These are phyloP conservation scores for Drosophila barbarae DNA, from an alignment of 2,888 invertebrate species.

Conservation along the genomic window DNA sequence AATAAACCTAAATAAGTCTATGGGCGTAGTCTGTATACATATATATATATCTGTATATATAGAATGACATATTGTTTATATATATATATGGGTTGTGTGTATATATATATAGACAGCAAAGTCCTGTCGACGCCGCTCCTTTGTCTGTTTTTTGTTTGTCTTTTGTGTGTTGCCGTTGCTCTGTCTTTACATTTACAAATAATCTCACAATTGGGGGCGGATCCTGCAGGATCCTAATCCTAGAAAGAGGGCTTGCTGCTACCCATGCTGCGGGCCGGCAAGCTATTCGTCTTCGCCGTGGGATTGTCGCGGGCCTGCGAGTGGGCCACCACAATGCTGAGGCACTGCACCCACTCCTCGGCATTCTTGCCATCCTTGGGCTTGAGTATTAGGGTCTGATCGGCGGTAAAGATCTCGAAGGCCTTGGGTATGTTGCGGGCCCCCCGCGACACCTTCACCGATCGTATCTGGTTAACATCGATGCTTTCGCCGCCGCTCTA, in stretches of 20 bases:
- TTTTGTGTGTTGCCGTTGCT: slow-evolving; percentile 40
- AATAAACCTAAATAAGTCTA: slow-evolving; percentile 63
- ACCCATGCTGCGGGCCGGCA: slow-evolving; percentile 79
- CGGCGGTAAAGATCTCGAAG: slow-evolving; percentile 97
- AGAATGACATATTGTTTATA: slow-evolving; percentile 32
- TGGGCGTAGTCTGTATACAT: slow-evolving; percentile 28
- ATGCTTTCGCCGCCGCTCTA: slow-evolving; percentile 92
- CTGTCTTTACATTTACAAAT: slow-evolving; percentile 70
- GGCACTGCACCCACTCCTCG: slow-evolving; percentile 97
- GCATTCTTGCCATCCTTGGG: slow-evolving; percentile 96
- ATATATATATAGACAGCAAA: slow-evolving; percentile 47
- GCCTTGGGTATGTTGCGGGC: slow-evolving; percentile 96
- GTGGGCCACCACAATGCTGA: slow-evolving; percentile 95
- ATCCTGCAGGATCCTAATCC: slow-evolving; percentile 17
- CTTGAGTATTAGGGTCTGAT: slow-evolving; percentile 94
- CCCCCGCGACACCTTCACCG: slow-evolving; percentile 95
- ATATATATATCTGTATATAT: slow-evolving; percentile 25
- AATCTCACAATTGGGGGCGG: slow-evolving; percentile 63
- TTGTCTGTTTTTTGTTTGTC: slow-evolving; percentile 27
- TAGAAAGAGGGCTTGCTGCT: slow-evolving; percentile 78
- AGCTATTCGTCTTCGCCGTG: slow-evolving; percentile 79
- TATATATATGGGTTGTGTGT: slow-evolving; percentile 26
- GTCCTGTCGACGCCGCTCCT: slow-evolving; percentile 46
- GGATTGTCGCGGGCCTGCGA: slow-evolving; percentile 80
- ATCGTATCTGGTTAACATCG: slow-evolving; percentile 95